These are phyloP conservation scores for Manis crassicaudata DNA, from an alignment of 2,797 vertebrate species.

Conservation along the genomic window DNA sequence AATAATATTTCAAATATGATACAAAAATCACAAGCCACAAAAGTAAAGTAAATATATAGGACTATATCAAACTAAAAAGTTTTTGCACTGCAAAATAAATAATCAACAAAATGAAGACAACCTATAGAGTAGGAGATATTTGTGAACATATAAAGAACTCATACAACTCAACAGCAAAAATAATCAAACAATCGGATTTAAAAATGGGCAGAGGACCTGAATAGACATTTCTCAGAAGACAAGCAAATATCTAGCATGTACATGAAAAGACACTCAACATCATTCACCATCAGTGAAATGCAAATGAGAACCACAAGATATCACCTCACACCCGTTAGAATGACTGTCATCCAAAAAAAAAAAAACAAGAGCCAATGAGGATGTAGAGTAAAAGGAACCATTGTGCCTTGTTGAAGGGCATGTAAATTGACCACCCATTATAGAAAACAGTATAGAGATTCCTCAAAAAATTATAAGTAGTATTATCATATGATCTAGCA, in stretches of 20 bases:
- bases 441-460: not conserved
- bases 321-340: not conserved
- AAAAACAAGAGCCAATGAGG: not conserved
- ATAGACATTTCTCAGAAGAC: not conserved
- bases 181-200: not conserved
- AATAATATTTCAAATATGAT: not conserved
- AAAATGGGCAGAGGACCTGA: not conserved
- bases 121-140: not conserved
- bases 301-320: not conserved
- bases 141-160: not conserved
- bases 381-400: not conserved
- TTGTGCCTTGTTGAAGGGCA: not conserved
- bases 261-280: not conserved
- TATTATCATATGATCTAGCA: not conserved
- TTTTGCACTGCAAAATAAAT: not conserved
- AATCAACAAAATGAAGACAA: not conserved
- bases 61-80: not conserved
- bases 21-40: not conserved
- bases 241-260: not conserved
- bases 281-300: not conserved
- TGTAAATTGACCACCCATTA: not conserved
- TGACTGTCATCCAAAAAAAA: not conserved
- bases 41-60: not conserved
- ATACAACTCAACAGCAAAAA: not conserved
- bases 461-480: not conserved